phyloP scores from a whole-genome alignment of 2,797 vertebrate genomes.

The Alca torda region DNA sequence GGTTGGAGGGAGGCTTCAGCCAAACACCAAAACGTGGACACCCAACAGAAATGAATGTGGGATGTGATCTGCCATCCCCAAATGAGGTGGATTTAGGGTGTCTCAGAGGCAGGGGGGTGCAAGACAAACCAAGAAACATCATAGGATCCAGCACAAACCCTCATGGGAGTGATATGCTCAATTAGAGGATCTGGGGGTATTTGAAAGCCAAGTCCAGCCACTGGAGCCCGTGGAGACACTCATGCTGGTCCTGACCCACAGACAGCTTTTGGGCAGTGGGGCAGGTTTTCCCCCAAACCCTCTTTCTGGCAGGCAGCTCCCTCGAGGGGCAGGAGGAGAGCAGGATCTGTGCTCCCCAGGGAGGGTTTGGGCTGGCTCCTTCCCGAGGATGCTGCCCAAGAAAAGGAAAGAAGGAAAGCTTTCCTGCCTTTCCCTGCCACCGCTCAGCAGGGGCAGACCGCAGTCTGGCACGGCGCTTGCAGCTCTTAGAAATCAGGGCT shows the following conservation, averaged over 20 bases:
- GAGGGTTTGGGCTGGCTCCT: neutral
- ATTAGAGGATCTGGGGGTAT: accelerated
- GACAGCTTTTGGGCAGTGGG: neutral
- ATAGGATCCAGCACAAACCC: neutral
- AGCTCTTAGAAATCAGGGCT: constrained; percentile 56
- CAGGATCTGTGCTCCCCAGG: neutral
- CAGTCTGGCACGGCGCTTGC: constrained; percentile 31
- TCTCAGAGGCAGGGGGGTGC: neutral
- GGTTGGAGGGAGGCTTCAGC: neutral
- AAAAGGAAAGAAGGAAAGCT: constrained; percentile 24
- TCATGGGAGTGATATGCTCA: neutral
- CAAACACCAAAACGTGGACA: neutral
- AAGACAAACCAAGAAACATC: neutral
- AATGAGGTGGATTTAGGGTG: neutral
- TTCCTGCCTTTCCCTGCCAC: constrained; percentile 39
- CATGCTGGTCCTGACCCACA: neutral
- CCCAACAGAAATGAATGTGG: accelerated
- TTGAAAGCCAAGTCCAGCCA: neutral
- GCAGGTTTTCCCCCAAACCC: neutral
- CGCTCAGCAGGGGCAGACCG: constrained; percentile 38
- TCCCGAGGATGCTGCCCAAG: neutral
- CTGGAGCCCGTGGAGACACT: neutral
- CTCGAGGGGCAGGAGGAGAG: neutral
- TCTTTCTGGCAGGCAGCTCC: neutral
- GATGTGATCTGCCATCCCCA: neutral